These are phyloP conservation scores for Siniperca undulata DNA, from an alignment of 2,797 vertebrate species.

Conservation along the genomic window DNA sequence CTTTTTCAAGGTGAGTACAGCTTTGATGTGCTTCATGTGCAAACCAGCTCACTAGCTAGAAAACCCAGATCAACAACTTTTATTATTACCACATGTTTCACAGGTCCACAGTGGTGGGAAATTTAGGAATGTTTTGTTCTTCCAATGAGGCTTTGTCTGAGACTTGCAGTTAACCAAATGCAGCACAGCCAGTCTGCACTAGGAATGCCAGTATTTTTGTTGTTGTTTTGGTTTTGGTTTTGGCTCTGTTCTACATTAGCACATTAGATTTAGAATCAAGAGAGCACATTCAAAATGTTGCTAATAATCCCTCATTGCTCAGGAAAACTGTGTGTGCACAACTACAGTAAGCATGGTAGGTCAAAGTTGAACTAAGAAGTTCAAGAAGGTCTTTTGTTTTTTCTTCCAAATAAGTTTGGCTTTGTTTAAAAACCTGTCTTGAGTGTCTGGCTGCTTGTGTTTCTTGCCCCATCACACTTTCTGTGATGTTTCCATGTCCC, in stretches of 20 bases:
- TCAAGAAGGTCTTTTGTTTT: neutral
- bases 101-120: too few relatives aligned
- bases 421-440: neutral
- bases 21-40: neutral
- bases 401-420: neutral
- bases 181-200: too few relatives aligned
- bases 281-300: too few relatives aligned
- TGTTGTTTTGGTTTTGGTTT: too few relatives aligned
- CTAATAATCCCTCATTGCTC: too few relatives aligned
- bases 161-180: neutral
- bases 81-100: slow-evolving; percentile 7
- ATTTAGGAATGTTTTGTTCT: neutral
- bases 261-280: too few relatives aligned
- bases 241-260: too few relatives aligned
- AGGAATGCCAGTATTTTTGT: too few relatives aligned
- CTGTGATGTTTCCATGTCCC: neutral
- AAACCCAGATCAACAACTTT: neutral
- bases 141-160: neutral
- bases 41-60: neutral
- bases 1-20: slow-evolving; percentile 89
- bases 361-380: too few relatives aligned
- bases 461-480: neutral
- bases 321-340: too few relatives aligned
- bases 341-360: too few relatives aligned
- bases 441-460: neutral